A percentile compares a stretch with the other conserved stretches of the same genome.
These are phyloP conservation scores for Geopemphigus sp. DNA, from an alignment of 1,140 invertebrate species.

Conservation along the genomic window DNA sequence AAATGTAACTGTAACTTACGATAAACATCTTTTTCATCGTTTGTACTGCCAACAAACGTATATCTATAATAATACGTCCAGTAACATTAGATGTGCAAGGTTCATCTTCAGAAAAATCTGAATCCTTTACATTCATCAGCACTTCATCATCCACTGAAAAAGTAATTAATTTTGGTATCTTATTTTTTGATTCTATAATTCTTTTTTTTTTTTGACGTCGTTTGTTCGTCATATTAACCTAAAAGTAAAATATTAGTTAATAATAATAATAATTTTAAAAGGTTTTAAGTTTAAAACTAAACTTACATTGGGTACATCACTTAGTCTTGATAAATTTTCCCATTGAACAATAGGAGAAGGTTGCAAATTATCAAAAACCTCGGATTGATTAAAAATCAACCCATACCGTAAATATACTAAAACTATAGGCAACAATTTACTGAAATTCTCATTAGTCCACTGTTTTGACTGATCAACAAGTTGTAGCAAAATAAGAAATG, in stretches of 20 bases:
- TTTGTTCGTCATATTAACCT: conserved; percentile 42
- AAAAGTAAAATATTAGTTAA: not conserved
- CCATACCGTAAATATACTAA: conserved; percentile 42
- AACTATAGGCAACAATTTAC: conserved; percentile 18
- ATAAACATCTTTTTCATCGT: conserved; percentile 42
- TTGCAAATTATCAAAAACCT: conserved; percentile 25
- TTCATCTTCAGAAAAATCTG: conserved; percentile 48
- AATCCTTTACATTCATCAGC: conserved; percentile 21
- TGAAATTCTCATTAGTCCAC: conserved; percentile 39
- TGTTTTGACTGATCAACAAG: conserved; percentile 32
- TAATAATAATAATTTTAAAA: not conserved
- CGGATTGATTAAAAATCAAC: conserved; percentile 23
- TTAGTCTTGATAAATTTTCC: conserved; percentile 26
- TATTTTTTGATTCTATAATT: conserved; percentile 45
- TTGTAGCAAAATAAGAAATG: conserved; percentile 26
- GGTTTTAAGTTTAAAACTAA: not conserved
- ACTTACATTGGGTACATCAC: conserved; percentile 7
- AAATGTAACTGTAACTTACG: not conserved
- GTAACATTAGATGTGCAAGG: not conserved
- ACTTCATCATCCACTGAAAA: conserved; percentile 29
- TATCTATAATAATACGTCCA: not conserved
- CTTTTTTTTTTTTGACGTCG: conserved; percentile 41
- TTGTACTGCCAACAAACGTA: conserved; percentile 38
- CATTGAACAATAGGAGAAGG: conserved; percentile 39
- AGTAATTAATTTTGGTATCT: conserved; percentile 25